A percentile compares a stretch with the other conserved stretches of the same genome.
These are phyloP conservation scores for Protobothrops mucrosquamatus DNA, from an alignment of 2,113 vertebrate genomes.

Conservation along the genomic window DNA sequence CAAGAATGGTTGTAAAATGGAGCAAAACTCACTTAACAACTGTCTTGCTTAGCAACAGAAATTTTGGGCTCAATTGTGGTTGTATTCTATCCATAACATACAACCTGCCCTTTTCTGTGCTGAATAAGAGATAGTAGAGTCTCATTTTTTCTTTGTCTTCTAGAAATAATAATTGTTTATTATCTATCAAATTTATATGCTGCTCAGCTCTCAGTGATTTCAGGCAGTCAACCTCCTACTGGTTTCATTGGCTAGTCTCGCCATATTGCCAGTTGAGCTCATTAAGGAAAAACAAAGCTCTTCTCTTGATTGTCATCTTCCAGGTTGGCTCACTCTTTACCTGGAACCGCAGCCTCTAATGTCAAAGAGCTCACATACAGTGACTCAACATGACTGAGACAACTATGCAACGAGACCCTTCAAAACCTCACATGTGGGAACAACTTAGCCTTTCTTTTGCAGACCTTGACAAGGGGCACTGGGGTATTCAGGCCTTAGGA, in stretches of 20 bases:
- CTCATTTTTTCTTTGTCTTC: background rate
- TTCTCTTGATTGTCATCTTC: background rate
- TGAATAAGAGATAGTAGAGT: background rate
- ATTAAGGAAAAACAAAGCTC: background rate
- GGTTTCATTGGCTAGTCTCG: background rate
- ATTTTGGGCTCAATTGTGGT: background rate
- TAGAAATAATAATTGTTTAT: background rate
- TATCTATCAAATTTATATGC: background rate
- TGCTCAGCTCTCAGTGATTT: background rate
- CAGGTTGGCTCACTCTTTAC: background rate
- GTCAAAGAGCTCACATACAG: background rate
- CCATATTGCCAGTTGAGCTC: slow-evolving; percentile 16
- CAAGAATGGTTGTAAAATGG: background rate
- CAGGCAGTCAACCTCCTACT: background rate
- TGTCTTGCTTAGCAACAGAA: background rate
- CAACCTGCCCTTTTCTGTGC: slow-evolving; percentile 4
- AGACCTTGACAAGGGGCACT: background rate
- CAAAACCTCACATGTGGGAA: background rate
- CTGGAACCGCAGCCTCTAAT: background rate
- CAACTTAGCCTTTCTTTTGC: background rate
- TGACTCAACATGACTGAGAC: background rate
- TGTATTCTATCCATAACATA: background rate
- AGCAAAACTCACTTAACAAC: background rate
- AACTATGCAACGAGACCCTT: background rate
- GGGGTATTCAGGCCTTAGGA: background rate